Percentiles rank a stretch among this genome's conserved stretches.
Evolutionary conservation across 2,888 invertebrate species (phyloP).

Genomic region (Netelia inedita): DNA sequence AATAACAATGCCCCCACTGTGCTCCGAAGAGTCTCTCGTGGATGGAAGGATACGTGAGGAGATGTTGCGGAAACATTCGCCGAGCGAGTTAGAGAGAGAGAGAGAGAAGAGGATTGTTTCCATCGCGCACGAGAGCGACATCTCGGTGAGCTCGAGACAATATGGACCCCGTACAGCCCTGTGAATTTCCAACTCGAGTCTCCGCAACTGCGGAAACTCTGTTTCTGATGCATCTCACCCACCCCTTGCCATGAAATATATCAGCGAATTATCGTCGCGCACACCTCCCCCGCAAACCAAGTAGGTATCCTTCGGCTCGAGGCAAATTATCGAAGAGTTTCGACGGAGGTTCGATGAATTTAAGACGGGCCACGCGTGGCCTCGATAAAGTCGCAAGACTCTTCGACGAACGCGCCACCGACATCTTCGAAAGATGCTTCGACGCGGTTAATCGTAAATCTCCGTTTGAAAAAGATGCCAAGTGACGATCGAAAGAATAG

Average conservation of each 20-base stretch:
- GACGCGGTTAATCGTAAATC: too few species aligned
- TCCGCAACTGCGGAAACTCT: conserved; percentile 11
- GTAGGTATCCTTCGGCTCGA: too few species aligned
- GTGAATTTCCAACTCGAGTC: conserved; percentile 43
- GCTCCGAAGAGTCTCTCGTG: conserved; percentile 15
- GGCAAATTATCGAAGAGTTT: too few species aligned
- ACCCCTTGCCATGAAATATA: not conserved
- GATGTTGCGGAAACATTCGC: conserved; percentile 51
- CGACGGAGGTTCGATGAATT: too few species aligned
- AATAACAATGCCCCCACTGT: conserved; percentile 72
- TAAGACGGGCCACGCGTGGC: too few species aligned
- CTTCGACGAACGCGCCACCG: too few species aligned
- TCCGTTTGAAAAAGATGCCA: not conserved
- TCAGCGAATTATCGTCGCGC: conserved; percentile 2
- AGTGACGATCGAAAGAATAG: conserved; percentile 21
- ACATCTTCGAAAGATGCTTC: too few species aligned
- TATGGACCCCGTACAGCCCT: conserved; percentile 24
- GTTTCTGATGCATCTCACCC: conserved; percentile 10
- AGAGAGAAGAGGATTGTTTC: conserved; percentile 20
- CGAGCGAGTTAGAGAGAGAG: not conserved
- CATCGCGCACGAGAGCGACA: conserved; percentile 28
- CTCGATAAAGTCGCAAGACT: too few species aligned
- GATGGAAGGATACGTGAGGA: conserved; percentile 48
- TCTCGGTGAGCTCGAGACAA: conserved; percentile 56
- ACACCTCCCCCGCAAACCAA: too few species aligned